Conservation (phyloP, 2,888 invertebrate genomes). For the Cacoxenus indagator region DNA sequence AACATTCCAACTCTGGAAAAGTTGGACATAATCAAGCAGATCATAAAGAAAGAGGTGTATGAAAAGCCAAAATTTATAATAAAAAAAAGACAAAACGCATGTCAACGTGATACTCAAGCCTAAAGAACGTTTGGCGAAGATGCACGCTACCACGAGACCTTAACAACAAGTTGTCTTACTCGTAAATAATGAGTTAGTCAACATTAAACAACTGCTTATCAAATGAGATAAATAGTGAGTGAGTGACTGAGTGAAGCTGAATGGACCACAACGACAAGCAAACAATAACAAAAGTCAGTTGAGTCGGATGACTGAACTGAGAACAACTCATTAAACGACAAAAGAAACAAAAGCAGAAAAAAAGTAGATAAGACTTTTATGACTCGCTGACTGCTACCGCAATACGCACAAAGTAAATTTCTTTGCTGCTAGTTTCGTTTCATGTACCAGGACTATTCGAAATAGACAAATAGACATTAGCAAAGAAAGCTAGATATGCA, state of each 20-base stretch:
- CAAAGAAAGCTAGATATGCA: background rate
- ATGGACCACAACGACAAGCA: background rate
- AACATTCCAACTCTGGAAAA: background rate
- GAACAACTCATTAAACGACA: no score
- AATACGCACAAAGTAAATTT: conserved; percentile 3
- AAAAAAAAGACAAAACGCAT: background rate
- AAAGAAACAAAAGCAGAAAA: background rate
- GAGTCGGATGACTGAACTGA: background rate
- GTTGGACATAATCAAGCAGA: background rate
- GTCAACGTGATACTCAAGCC: background rate
- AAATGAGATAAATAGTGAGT: background rate
- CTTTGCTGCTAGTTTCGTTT: background rate
- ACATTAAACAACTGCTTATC: conserved; percentile 32
- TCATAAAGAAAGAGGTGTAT: conserved; percentile 29
- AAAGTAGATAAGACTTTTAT: conserved; percentile 2
- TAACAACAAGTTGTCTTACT: conserved; percentile 42
- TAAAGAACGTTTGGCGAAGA: conserved; percentile 5
- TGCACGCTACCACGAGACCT: no score
- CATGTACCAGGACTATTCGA: background rate
- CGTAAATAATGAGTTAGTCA: conserved; percentile 54
- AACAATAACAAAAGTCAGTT: background rate
- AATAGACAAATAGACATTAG: conserved; percentile 24
- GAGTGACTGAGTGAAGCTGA: background rate
- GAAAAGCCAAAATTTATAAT: conserved; percentile 16
- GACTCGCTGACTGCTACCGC: conserved; percentile 10